Evolutionary conservation across 2,797 vertebrate species (phyloP).

Genomic region (Sebastes flavidus): DNA sequence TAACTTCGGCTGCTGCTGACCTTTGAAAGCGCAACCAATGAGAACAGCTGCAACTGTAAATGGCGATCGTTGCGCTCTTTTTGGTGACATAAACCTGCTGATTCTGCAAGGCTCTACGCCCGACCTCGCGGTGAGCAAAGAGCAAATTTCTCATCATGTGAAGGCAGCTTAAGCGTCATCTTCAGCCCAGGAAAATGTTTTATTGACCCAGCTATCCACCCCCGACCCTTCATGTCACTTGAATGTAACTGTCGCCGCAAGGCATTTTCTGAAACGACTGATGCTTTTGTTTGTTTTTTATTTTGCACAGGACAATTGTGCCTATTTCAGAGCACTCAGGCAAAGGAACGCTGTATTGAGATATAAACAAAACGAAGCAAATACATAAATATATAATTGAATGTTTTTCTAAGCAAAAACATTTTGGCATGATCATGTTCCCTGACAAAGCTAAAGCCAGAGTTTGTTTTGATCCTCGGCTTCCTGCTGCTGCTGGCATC

Average conservation of each 20-base stretch:
- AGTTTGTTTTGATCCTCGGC: conserved; percentile 19
- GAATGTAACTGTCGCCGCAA: neutral
- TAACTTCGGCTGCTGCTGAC: too few species aligned
- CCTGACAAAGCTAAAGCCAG: conserved; percentile 5
- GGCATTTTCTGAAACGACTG: neutral
- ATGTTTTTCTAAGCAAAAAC: conserved; percentile 4
- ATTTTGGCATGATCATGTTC: neutral
- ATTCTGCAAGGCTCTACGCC: too few species aligned
- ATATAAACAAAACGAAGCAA: neutral
- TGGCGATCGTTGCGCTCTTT: too few species aligned
- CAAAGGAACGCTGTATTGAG: neutral
- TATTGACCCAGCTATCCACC: neutral
- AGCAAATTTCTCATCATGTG: too few species aligned
- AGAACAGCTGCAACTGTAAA: too few species aligned
- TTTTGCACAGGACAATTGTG: neutral
- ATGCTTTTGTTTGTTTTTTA: neutral
- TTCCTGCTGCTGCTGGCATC: conserved; percentile 11
- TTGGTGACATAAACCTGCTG: too few species aligned
- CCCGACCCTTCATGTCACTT: neutral
- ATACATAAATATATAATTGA: neutral
- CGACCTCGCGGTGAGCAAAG: too few species aligned
- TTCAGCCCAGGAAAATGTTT: neutral
- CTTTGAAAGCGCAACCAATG: too few species aligned
- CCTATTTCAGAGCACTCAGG: neutral
- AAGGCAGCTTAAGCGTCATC: too few species aligned